phyloP scores from a whole-genome alignment of 2,888 invertebrate species.

The Caenorhabditis sinica region DNA sequence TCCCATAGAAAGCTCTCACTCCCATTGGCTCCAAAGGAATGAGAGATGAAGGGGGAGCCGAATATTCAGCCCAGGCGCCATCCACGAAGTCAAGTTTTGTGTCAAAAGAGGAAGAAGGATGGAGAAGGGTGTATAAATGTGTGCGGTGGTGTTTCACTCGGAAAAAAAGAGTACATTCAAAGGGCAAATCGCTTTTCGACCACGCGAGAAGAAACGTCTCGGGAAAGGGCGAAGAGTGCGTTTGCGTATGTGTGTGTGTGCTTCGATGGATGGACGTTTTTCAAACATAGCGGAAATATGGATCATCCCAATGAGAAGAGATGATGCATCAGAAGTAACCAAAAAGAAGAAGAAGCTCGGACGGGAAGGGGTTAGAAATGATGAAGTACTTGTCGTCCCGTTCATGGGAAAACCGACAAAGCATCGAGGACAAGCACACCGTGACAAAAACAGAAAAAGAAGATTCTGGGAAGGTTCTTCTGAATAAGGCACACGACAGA shows the following conservation, averaged over 20 bases:
- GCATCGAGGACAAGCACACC: conserved; percentile 3
- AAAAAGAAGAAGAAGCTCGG: neutral
- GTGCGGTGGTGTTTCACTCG: conserved; percentile 49
- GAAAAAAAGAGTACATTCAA: conserved; percentile 60
- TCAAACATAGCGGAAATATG: conserved; percentile 51
- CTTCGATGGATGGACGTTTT: conserved; percentile 26
- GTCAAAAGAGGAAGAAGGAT: conserved; percentile 29
- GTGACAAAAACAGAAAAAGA: conserved; percentile 36
- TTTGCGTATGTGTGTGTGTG: conserved; percentile 53
- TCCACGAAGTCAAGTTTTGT: conserved; percentile 17
- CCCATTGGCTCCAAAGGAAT: neutral
- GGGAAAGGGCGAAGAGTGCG: conserved; percentile 51
- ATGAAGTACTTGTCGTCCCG: conserved; percentile 49
- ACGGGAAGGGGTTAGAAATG: conserved; percentile 30
- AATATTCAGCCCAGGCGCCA: conserved; percentile 3
- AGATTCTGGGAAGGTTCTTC: conserved; percentile 44
- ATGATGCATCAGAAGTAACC: conserved; percentile 23
- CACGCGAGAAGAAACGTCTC: conserved; percentile 58
- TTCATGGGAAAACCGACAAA: conserved; percentile 39
- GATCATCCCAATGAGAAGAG: conserved; percentile 29
- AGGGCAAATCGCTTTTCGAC: conserved; percentile 60
- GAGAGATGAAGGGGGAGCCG: conserved; percentile 8
- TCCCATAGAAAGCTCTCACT: neutral
- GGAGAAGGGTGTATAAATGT: conserved; percentile 37
- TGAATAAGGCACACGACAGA: conserved; percentile 34